Conservation (phyloP, 2,797 vertebrate genomes). For the Smutsia temminckii region DNA sequence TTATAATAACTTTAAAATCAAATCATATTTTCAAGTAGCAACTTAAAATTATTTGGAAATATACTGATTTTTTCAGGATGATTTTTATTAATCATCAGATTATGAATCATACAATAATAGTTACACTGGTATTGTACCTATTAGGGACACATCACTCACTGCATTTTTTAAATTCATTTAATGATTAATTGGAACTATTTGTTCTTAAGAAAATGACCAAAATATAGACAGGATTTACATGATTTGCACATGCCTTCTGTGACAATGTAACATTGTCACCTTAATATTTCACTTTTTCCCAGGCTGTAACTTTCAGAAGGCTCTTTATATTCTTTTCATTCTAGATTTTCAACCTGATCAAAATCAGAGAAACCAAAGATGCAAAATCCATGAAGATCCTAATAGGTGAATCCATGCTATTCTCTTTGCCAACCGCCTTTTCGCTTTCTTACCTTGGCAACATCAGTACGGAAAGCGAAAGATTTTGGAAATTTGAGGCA, state of each 20-base stretch:
- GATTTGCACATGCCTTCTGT: background rate
- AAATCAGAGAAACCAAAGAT: conserved; percentile 16
- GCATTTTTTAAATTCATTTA: conserved; percentile 42
- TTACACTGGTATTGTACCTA: background rate
- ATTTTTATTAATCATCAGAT: conserved; percentile 58
- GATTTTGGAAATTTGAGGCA: background rate
- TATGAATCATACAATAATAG: conserved; percentile 55
- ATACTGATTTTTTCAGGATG: conserved; percentile 54
- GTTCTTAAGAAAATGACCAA: conserved; percentile 31
- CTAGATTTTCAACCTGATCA: background rate
- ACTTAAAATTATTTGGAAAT: conserved; percentile 79
- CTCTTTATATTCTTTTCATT: background rate
- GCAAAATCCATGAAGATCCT: background rate
- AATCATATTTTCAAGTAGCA: conserved; percentile 60
- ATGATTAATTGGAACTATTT: conserved; percentile 39
- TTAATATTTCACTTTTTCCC: background rate
- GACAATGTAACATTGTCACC: background rate
- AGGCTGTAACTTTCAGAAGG: background rate
- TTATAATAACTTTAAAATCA: conserved; percentile 65
- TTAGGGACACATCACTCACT: conserved; percentile 31
- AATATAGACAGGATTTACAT: background rate
- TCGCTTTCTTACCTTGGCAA: background rate
- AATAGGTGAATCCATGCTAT: background rate
- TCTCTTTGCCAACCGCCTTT: background rate
- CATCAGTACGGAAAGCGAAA: background rate